Conservation (phyloP, 2,113 vertebrate species). For the Sorex araneus region DNA sequence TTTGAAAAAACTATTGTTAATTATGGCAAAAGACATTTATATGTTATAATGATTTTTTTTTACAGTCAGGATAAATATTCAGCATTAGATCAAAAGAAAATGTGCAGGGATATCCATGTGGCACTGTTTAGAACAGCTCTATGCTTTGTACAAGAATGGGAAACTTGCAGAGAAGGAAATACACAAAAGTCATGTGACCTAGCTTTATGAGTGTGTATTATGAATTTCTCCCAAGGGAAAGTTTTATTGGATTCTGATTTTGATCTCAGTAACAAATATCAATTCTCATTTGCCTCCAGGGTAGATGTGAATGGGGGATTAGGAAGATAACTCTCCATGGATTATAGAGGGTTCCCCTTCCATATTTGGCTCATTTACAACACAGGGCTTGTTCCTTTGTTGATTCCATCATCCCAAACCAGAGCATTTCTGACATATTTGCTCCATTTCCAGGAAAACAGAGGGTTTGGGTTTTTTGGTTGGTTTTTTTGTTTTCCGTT, state of each 20-base stretch:
- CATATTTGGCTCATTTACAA: not conserved
- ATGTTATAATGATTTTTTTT: not conserved
- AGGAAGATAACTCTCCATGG: not conserved
- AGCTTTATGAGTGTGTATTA: not conserved
- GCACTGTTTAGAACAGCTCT: not conserved
- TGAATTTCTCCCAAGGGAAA: not conserved
- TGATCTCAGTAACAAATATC: slow-evolving; percentile 33
- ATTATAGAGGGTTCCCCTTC: not conserved
- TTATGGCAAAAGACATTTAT: slow-evolving; percentile 1
- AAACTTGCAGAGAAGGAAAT: not conserved
- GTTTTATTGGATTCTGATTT: slow-evolving; percentile 29
- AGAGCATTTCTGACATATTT: slow-evolving; percentile 17
- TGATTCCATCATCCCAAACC: not conserved
- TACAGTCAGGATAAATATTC: not conserved
- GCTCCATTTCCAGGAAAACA: not conserved
- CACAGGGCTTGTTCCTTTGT: slow-evolving; percentile 20
- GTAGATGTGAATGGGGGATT: not conserved
- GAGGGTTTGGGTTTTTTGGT: not conserved
- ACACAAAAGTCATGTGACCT: not conserved
- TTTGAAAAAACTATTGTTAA: not conserved
- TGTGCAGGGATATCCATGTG: not conserved
- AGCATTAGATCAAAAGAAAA: not conserved
- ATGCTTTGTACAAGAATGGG: not conserved
- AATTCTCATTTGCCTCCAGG: not conserved
- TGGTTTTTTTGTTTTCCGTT: not conserved